Evolutionary conservation across 2,113 vertebrate species (phyloP).

Genomic region (Indicator maculatus): DNA sequence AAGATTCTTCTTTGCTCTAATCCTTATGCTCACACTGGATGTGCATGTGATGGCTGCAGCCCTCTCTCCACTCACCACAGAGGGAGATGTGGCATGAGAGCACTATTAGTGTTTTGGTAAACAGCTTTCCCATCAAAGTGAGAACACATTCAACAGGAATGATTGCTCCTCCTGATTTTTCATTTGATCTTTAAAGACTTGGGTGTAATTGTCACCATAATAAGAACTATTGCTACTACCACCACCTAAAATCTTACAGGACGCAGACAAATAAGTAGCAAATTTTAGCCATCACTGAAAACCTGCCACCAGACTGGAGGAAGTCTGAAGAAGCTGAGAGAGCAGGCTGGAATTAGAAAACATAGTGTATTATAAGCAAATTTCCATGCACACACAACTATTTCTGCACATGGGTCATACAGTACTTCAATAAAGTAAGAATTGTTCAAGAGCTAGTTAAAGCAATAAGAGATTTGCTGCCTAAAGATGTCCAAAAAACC

Average conservation of each 20-base stretch:
- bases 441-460: neutral
- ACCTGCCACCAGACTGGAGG: neutral
- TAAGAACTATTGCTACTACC: no score
- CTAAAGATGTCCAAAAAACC: neutral
- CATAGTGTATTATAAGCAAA: neutral
- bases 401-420: neutral
- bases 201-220: neutral
- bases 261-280: neutral
- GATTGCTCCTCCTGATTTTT: neutral
- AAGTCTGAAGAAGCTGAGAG: neutral
- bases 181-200: neutral
- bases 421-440: neutral
- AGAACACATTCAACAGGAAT: neutral
- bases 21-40: rapidly evolving
- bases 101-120: neutral
- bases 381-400: neutral
- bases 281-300: neutral
- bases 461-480: neutral
- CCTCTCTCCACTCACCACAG: rapidly evolving
- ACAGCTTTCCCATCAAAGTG: neutral
- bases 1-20: neutral
- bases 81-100: neutral
- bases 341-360: neutral
- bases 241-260: neutral
- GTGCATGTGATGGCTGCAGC: neutral